Conservation (phyloP, 2,113 vertebrate genomes). For the Siniperca chuatsi region DNA sequence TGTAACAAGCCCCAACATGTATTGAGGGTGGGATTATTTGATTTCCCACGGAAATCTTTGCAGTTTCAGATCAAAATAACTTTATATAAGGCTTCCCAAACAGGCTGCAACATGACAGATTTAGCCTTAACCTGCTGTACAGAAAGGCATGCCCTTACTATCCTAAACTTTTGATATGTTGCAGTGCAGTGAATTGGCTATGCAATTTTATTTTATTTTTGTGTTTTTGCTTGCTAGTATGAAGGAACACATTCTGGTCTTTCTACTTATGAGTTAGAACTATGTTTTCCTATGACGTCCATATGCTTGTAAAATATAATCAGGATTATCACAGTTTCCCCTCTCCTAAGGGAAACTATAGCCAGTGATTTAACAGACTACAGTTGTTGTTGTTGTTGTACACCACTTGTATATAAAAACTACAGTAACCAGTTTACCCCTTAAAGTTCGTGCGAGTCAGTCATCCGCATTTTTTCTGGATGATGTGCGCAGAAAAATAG, state of each 20-base stretch:
- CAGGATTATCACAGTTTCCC: background rate
- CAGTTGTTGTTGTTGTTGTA: slow-evolving; percentile 20
- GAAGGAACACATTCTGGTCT: background rate
- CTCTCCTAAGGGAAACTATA: background rate
- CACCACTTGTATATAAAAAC: slow-evolving; percentile 47
- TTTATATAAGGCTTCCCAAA: background rate
- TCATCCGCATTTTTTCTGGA: slow-evolving; percentile 75
- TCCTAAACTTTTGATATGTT: background rate
- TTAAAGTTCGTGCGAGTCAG: slow-evolving; percentile 43
- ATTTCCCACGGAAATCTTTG: background rate
- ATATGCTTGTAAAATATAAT: background rate
- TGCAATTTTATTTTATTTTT: background rate
- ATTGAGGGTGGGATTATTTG: background rate
- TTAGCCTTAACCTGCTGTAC: background rate
- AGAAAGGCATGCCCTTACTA: background rate
- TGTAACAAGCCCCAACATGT: background rate
- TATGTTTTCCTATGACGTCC: background rate
- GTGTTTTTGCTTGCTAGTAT: background rate
- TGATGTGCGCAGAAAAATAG: slow-evolving; percentile 77
- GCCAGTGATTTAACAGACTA: slow-evolving; percentile 1
- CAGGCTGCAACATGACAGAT: background rate
- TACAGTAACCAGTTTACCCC: slow-evolving; percentile 76
- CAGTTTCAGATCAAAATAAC: background rate
- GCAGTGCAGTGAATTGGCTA: background rate
- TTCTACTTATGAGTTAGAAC: background rate